A percentile compares a stretch with the other conserved stretches of the same genome.
These are phyloP conservation scores for Morpho helenor DNA, from an alignment of 2,888 invertebrate species.

Conservation along the genomic window DNA sequence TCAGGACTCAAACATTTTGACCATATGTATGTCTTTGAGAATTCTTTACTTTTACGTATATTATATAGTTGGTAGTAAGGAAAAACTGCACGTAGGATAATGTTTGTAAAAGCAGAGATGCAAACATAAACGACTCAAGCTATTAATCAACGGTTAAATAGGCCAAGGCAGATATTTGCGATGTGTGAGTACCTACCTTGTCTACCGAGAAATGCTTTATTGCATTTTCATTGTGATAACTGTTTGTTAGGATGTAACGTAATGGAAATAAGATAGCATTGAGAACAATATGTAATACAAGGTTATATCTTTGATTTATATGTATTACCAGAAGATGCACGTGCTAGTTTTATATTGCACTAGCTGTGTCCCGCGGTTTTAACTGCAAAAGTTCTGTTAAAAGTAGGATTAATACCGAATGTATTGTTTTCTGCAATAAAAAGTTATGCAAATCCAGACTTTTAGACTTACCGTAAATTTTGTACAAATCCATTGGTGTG, in stretches of 20 bases:
- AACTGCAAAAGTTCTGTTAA: too few relatives aligned
- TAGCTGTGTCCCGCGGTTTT: too few relatives aligned
- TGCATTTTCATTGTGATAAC: conserved; percentile 8
- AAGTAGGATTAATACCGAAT: too few relatives aligned
- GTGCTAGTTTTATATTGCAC: too few relatives aligned
- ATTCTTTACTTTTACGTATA: neutral
- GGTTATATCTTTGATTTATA: conserved; percentile 3
- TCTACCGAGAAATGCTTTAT: conserved; percentile 8
- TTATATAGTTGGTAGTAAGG: neutral
- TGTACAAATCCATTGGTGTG: too few relatives aligned
- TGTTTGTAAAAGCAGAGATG: neutral
- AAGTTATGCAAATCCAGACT: too few relatives aligned
- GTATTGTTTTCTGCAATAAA: too few relatives aligned
- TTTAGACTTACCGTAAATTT: too few relatives aligned
- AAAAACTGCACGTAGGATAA: conserved; percentile 1
- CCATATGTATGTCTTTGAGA: neutral
- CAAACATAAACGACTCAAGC: neutral
- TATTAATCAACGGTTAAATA: conserved; percentile 9
- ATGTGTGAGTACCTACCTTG: neutral
- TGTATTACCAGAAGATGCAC: neutral
- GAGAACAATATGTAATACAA: conserved; percentile 3
- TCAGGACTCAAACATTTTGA: too few relatives aligned
- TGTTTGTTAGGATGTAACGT: conserved; percentile 7
- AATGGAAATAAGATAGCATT: conserved; percentile 5
- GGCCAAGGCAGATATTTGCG: conserved; percentile 11